Percentiles rank a stretch among this genome's conserved stretches.
These are phyloP conservation scores for Carcinoscorpius rotundicauda DNA, from an alignment of 1,140 invertebrate genomes.

Conservation along the genomic window DNA sequence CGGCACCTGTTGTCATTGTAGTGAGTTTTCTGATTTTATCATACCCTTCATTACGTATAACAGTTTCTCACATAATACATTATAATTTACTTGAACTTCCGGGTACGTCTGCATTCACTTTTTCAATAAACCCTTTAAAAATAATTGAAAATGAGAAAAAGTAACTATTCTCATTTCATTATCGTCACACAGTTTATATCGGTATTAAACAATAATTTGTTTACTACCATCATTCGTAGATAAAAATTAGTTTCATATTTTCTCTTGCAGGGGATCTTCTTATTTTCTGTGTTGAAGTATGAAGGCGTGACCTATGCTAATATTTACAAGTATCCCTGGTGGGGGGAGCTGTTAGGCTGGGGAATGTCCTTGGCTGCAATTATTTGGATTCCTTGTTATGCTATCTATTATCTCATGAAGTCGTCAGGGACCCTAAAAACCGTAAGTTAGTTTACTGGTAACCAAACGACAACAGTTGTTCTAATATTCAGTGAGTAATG, in stretches of 20 bases:
- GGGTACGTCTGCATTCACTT: neutral
- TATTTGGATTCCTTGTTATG: conserved; percentile 53
- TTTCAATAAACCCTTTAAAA: neutral
- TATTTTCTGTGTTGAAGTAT: conserved; percentile 53
- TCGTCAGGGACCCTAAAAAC: no score
- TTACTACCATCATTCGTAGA: neutral
- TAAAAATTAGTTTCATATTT: no score
- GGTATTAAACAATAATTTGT: neutral
- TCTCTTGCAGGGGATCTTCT: conserved; percentile 47
- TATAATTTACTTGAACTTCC: no score
- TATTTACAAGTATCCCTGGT: conserved; percentile 52
- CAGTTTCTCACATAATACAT: no score
- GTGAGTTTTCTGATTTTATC: conserved; percentile 34
- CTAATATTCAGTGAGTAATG: no score
- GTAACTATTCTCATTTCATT: neutral
- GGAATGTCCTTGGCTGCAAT: conserved; percentile 56
- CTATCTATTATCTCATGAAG: conserved; percentile 40
- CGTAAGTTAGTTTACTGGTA: no score
- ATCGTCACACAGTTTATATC: neutral
- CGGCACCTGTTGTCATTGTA: conserved; percentile 47
- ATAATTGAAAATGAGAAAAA: neutral
- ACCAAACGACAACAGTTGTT: no score
- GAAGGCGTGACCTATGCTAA: conserved; percentile 48
- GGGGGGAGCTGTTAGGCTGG: conserved; percentile 55
- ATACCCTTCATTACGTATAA: neutral